These are phyloP conservation scores for Dallia pectoralis DNA, from an alignment of 2,797 vertebrate genomes.

Conservation along the genomic window DNA sequence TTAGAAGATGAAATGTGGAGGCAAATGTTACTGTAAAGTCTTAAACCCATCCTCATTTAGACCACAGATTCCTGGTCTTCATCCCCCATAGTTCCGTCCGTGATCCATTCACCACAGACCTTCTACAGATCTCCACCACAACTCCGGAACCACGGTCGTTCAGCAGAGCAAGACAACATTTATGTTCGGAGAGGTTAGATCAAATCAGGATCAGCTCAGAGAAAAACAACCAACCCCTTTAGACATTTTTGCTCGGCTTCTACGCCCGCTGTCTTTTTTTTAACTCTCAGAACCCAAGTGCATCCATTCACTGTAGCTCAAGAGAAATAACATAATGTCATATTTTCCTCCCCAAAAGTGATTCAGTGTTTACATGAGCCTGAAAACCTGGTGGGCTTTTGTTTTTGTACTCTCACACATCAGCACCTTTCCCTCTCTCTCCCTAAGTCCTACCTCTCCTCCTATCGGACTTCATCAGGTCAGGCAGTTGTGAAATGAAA, in stretches of 20 bases:
- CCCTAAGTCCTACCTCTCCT: background rate
- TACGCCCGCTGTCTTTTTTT: background rate
- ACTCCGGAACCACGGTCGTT: background rate
- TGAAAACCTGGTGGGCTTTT: slow-evolving; percentile 10
- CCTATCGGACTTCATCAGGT: background rate
- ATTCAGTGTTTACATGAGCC: slow-evolving; percentile 19
- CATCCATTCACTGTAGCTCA: slow-evolving; percentile 1
- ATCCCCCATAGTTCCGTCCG: background rate
- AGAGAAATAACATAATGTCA: slow-evolving; percentile 16
- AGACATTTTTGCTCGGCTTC: background rate
- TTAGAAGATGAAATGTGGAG: background rate
- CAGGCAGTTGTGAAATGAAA: background rate
- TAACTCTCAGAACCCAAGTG: background rate
- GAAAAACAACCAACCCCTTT: slow-evolving; percentile 1
- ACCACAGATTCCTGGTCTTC: background rate
- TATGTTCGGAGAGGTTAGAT: slow-evolving; percentile 14
- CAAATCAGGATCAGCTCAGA: background rate
- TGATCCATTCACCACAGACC: background rate
- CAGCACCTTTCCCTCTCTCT: background rate
- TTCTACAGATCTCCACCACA: background rate
- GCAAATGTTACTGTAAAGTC: background rate
- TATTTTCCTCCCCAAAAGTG: slow-evolving; percentile 14
- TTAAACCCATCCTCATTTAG: slow-evolving; percentile 2
- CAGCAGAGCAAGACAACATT: slow-evolving; percentile 1
- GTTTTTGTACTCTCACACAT: slow-evolving; percentile 11